A percentile compares a stretch with the other conserved stretches of the same genome.
Conservation (phyloP, 2,113 vertebrate species). For the Dasyurus viverrinus region DNA sequence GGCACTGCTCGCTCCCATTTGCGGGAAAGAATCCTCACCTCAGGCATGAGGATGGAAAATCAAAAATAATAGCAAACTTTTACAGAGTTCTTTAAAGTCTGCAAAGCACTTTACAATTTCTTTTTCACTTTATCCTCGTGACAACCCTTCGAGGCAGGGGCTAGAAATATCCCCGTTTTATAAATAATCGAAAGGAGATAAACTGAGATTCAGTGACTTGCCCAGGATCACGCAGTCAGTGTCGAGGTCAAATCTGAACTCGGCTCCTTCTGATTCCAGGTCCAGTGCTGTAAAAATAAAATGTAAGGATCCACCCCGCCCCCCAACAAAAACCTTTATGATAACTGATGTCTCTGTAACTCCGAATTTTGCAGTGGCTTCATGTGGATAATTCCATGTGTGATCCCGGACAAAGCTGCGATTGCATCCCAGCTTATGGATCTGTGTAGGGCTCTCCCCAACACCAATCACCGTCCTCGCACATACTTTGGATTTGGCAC, state of each 20-base stretch:
- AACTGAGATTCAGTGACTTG: background rate
- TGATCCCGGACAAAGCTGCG: background rate
- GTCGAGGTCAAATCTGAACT: background rate
- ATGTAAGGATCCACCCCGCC: background rate
- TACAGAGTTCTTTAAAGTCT: background rate
- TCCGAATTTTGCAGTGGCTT: background rate
- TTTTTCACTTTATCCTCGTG: conserved; percentile 3
- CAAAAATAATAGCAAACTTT: background rate
- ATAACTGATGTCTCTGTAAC: background rate
- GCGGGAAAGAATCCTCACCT: background rate
- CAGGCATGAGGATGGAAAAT: background rate
- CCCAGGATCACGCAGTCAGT: background rate
- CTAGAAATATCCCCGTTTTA: background rate
- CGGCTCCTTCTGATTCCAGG: background rate
- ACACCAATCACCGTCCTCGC: background rate
- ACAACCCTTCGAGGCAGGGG: background rate
- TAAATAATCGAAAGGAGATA: background rate
- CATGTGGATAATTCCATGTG: background rate
- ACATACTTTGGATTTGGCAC: background rate
- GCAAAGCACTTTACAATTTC: background rate
- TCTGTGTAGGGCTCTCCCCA: background rate
- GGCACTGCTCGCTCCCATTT: background rate
- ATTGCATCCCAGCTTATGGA: background rate
- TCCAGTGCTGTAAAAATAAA: background rate
- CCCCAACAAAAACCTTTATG: background rate